These are phyloP conservation scores for Furcifer pardalis DNA, from an alignment of 2,797 vertebrate species.

Conservation along the genomic window DNA sequence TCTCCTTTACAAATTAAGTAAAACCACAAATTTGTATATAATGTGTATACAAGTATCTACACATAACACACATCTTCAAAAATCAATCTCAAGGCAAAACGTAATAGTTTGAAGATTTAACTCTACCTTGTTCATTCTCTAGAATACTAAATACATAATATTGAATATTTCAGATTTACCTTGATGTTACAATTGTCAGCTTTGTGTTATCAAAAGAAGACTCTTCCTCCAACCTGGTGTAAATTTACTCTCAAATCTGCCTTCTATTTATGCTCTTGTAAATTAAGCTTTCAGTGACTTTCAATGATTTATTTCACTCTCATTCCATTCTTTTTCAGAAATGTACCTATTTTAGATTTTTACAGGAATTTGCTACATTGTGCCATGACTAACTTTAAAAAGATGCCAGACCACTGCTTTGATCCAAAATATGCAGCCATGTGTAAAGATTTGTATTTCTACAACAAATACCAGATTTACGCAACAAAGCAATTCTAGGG, in stretches of 20 bases:
- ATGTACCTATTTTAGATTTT: slow-evolving; percentile 51
- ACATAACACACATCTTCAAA: slow-evolving; percentile 49
- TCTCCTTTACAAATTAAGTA: slow-evolving; percentile 63
- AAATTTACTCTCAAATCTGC: slow-evolving; percentile 15
- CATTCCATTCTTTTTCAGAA: slow-evolving; percentile 59
- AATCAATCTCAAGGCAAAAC: slow-evolving; percentile 59
- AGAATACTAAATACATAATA: slow-evolving; percentile 57
- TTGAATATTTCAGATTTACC: slow-evolving; percentile 50
- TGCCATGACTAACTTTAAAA: slow-evolving; percentile 63
- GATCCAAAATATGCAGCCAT: slow-evolving; percentile 57
- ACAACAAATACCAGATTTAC: slow-evolving; percentile 57
- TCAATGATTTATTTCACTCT: slow-evolving; percentile 40
- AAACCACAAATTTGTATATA: slow-evolving; percentile 62
- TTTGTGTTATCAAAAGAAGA: slow-evolving; percentile 11
- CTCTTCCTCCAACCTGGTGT: neutral
- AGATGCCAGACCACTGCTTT: slow-evolving; percentile 42
- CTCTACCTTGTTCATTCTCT: slow-evolving; percentile 35
- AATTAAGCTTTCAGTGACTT: slow-evolving; percentile 5
- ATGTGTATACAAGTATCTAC: slow-evolving; percentile 29
- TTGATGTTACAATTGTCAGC: slow-evolving; percentile 44
- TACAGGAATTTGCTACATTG: slow-evolving; percentile 57
- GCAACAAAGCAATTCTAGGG: slow-evolving; percentile 49
- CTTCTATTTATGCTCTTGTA: neutral
- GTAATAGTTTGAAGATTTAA: slow-evolving; percentile 62
- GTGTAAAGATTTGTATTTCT: slow-evolving; percentile 52